Evolutionary conservation across 1,140 invertebrate genomes (phyloP), one percentile per base, ranked within the genome.

Genomic region (Belonocnema kinseyi): DNA sequence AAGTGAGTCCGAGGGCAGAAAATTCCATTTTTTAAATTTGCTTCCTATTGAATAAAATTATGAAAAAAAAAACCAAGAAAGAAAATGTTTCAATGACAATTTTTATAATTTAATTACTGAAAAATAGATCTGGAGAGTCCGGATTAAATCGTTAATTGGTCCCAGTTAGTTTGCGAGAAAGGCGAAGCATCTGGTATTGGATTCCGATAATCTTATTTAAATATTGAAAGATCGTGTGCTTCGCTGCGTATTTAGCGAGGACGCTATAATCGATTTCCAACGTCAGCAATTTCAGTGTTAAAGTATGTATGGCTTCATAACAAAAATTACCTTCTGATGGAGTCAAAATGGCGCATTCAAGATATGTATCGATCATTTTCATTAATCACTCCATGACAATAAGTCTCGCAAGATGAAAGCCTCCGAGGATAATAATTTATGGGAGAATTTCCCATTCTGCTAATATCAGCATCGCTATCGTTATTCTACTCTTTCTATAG

Each of bases 341-440:
- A 61, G 21, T 26, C 56, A 61, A 61, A 61, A 61, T 61, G 14
- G 26, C 26, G 3, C 56, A 33, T 66, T 21, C 26, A 77, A 71
- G 72, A 66, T 66, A 66, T 61, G 19, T 26, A 66, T 66, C 58
- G 58, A 66, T 66, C 58, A 66, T 33, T 86, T 85, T 85, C 85
- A 86, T 86, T 86, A 85, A 85, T 86, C 83, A 79, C 75, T 52
- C 77, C 66, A 80, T 82, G 81, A 86, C 83, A 86, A 86, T 82
- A 85, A 13, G 40, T 66, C 26, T 66, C 58, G 26, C 40, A 21
- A 66, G 58, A 66, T 33, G 58, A 66, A 16, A 66, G 58, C 58
- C 16, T 66, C n/a, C 13, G 21, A 14, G 21, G 21, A 61, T 61
- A 61, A 61, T 61, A 26, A 21, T 66, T 26, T 66, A 21, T 12